Evolutionary conservation across 2,113 vertebrate species (phyloP).

Genomic region (Trinectes maculatus): DNA sequence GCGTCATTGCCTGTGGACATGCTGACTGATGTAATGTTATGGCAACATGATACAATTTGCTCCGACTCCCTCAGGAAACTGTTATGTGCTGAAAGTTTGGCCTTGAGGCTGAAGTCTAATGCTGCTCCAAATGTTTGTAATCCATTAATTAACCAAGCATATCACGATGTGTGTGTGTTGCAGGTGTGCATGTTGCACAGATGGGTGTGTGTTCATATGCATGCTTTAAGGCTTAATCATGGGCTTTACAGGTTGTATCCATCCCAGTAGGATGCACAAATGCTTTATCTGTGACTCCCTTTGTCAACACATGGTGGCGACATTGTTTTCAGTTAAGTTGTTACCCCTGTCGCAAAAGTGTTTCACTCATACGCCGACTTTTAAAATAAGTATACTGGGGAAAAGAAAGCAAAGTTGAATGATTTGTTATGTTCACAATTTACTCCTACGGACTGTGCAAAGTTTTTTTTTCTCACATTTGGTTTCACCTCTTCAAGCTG

Average conservation of each 20-base stretch:
- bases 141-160: constrained; percentile 7
- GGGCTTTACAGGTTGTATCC: background rate
- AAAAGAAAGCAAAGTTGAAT: background rate
- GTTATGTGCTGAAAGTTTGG: constrained; percentile 6
- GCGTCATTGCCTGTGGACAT: constrained; percentile 9
- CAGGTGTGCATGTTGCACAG: background rate
- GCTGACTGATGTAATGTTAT: constrained; percentile 33
- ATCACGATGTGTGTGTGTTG: background rate
- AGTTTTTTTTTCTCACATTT: background rate
- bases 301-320: constrained; percentile 39
- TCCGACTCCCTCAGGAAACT: constrained; percentile 12
- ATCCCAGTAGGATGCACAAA: background rate
- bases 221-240: constrained; percentile 1
- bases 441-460: no score
- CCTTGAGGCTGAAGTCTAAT: constrained; percentile 22
- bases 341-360: no score
- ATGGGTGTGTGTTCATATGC: background rate
- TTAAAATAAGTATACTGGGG: no score
- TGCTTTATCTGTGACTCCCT: background rate
- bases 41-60: constrained; percentile 15
- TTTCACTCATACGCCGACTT: background rate
- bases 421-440: background rate
- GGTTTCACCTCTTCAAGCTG: background rate
- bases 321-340: constrained; percentile 19
- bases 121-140: constrained; percentile 25